phyloP scores from a whole-genome alignment of 2,888 invertebrate genomes.

The Andrena fulva region DNA sequence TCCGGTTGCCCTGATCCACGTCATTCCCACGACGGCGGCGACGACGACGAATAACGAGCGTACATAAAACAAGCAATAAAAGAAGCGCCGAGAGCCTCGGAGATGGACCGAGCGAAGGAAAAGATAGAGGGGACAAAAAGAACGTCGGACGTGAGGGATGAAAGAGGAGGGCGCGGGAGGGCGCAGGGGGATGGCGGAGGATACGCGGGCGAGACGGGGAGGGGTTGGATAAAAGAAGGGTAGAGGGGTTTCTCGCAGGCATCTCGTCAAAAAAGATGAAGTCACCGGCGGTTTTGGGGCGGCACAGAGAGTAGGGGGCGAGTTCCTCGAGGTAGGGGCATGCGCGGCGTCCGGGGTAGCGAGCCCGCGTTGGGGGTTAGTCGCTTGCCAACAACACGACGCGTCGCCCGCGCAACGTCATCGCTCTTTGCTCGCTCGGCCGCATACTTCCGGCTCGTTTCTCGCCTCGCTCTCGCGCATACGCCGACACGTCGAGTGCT shows the following conservation, averaged over 20 bases:
- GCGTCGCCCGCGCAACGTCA: constrained; percentile 72
- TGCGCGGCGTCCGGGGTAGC: constrained; percentile 82
- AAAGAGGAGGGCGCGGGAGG: background rate
- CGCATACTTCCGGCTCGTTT: constrained; percentile 16
- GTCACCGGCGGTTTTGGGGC: constrained; percentile 73
- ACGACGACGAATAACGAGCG: constrained; percentile 1
- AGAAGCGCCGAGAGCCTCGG: background rate
- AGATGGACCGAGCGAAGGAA: background rate
- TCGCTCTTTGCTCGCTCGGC: constrained; percentile 46
- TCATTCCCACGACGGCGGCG: background rate
- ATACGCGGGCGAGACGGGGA: constrained; percentile 12
- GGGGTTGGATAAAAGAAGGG: constrained; percentile 15
- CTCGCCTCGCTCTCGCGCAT: constrained; percentile 22
- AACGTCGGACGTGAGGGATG: background rate
- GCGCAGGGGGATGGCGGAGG: background rate
- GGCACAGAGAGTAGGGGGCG: constrained; percentile 63
- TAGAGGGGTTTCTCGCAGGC: constrained; percentile 49
- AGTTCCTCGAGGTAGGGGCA: constrained; percentile 75
- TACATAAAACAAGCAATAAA: constrained; percentile 11
- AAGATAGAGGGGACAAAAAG: background rate
- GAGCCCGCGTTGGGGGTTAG: constrained; percentile 80
- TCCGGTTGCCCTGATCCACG: background rate
- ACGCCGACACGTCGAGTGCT: constrained; percentile 16
- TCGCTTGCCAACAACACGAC: constrained; percentile 82
- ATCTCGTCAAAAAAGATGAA: constrained; percentile 76